phyloP scores from a whole-genome alignment of 1,140 invertebrate genomes.

The Ceratoteleas bidentatus region DNA sequence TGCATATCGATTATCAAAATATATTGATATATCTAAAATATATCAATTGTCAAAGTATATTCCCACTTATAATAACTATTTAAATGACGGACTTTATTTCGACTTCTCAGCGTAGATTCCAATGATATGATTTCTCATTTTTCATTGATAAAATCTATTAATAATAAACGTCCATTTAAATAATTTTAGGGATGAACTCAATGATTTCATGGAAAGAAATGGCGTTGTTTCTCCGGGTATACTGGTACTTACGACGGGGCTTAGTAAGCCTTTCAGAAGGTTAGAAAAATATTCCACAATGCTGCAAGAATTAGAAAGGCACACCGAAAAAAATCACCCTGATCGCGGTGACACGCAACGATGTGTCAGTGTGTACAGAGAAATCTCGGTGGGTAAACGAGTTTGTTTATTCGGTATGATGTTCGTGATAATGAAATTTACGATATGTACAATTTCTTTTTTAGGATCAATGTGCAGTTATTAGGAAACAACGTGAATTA shows the following conservation, averaged over 20 bases:
- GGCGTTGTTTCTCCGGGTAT: conserved; percentile 92
- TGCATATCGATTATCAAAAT: no score
- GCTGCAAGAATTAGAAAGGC: conserved; percentile 96
- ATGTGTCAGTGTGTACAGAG: conserved; percentile 95
- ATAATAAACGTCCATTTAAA: background rate
- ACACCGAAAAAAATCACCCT: conserved; percentile 96
- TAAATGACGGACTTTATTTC: no score
- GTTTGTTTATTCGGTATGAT: no score
- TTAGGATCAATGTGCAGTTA: conserved; percentile 90
- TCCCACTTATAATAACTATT: no score
- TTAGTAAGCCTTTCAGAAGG: conserved; percentile 96
- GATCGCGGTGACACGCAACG: conserved; percentile 98
- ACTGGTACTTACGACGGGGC: conserved; percentile 93
- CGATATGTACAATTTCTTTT: background rate
- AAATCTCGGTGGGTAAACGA: conserved; percentile 89
- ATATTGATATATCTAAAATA: no score
- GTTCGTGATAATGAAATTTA: no score
- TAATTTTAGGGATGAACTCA: conserved; percentile 88
- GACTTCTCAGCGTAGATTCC: no score
- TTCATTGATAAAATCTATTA: no score
- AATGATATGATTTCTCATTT: no score
- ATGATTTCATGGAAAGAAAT: conserved; percentile 92
- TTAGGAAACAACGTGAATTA: conserved; percentile 96
- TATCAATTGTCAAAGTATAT: no score
- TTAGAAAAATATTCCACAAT: conserved; percentile 96